Evolutionary conservation across 64 coral and sea anemone genomes (phyloP).

Genomic region (Platygyra sinensis): DNA sequence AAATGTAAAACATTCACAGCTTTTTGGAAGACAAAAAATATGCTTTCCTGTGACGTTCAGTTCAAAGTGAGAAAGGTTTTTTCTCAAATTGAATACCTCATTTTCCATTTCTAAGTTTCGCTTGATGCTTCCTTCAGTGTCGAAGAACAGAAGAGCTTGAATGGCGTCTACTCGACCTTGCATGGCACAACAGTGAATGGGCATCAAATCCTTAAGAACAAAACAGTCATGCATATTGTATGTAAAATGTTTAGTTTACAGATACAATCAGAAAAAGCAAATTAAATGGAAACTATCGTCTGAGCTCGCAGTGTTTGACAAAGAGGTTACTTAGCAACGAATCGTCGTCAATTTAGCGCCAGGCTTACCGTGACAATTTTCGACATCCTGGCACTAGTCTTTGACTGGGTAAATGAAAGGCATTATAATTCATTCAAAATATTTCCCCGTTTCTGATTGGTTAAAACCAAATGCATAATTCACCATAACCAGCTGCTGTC

Average conservation of each 20-base stretch:
- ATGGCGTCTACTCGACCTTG: conserved; percentile 90
- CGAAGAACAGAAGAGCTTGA: conserved; percentile 83
- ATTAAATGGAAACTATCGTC: not conserved
- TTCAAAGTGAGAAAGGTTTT: not conserved
- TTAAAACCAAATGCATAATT: no score
- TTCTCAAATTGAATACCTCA: conserved; percentile 11
- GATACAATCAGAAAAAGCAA: no score
- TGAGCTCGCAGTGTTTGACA: not conserved
- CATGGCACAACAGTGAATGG: conserved; percentile 93
- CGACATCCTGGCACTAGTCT: no score
- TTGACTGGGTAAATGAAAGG: no score
- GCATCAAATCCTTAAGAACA: conserved; percentile 74
- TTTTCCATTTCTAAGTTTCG: conserved; percentile 72
- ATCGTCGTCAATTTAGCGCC: not conserved
- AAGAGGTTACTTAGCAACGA: not conserved
- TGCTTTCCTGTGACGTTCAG: no score
- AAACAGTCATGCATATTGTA: no score
- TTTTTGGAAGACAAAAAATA: no score
- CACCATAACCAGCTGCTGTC: no score
- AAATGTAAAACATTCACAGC: no score
- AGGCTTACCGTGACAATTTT: not conserved
- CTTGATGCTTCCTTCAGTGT: conserved; percentile 72
- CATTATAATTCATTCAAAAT: no score
- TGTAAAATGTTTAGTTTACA: no score
- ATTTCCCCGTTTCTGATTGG: no score